A percentile compares a stretch with the other conserved stretches of the same genome.
Evolutionary conservation across 2,113 vertebrate genomes (phyloP).

Genomic region (Rhinoderma darwinii): DNA sequence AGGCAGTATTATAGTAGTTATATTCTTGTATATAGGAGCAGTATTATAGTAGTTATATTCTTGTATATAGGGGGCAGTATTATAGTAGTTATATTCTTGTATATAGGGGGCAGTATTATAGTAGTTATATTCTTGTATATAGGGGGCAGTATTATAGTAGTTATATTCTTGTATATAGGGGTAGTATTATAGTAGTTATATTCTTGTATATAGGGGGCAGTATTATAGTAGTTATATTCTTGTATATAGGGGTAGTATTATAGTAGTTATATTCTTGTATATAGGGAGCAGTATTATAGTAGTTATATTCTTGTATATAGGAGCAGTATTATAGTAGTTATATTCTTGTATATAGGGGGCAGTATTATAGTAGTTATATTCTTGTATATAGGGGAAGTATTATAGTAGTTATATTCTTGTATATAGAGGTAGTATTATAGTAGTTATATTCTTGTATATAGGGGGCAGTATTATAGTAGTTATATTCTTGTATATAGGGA

Average conservation of each 20-base stretch:
- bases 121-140: constrained; percentile 8
- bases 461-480: constrained; percentile 8
- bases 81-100: constrained; percentile 8
- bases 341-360: not conserved
- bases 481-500: not conserved
- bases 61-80: not conserved
- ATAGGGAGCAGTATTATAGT: constrained; percentile 10
- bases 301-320: constrained; percentile 11
- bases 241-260: constrained; percentile 6
- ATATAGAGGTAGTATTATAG: not conserved
- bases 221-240: constrained; percentile 5
- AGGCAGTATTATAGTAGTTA: constrained; percentile 4
- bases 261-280: constrained; percentile 3
- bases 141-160: constrained; percentile 10
- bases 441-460: constrained; percentile 10
- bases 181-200: too few species aligned
- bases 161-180: too few species aligned
- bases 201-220: constrained; percentile 1
- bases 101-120: not conserved
- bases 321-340: constrained; percentile 4
- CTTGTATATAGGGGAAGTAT: not conserved
- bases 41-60: constrained; percentile 13
- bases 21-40: not conserved
- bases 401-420: constrained; percentile 1
- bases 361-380: constrained; percentile 18